phyloP scores from a whole-genome alignment of 2,888 invertebrate species.

The Zele albiditarsus region DNA sequence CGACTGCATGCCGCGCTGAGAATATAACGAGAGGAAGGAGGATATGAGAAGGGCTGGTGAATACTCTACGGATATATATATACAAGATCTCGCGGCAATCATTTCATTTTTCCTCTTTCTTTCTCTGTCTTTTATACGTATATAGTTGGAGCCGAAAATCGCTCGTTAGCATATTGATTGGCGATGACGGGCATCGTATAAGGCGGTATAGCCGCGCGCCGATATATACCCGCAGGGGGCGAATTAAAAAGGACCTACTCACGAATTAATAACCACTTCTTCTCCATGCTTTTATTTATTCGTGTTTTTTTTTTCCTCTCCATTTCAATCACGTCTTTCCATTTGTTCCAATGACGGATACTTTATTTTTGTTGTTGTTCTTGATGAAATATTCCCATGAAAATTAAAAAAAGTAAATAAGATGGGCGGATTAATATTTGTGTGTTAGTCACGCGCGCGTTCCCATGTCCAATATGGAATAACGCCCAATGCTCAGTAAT shows the following conservation, averaged over 20 bases:
- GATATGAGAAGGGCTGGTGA: constrained; percentile 43
- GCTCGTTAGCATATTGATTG: constrained; percentile 72
- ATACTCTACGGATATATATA: constrained; percentile 28
- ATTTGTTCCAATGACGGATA: background rate
- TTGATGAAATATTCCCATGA: no score
- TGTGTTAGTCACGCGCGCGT: background rate
- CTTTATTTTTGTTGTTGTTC: background rate
- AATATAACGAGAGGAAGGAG: constrained; percentile 5
- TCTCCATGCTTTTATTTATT: constrained; percentile 33
- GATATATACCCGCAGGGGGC: constrained; percentile 14
- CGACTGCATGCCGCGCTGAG: constrained; percentile 29
- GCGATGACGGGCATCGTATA: constrained; percentile 64
- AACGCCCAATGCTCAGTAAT: constrained; percentile 16
- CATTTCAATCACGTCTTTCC: background rate
- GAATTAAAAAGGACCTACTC: constrained; percentile 60
- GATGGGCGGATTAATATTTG: background rate
- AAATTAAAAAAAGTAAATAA: background rate
- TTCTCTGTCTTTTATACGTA: constrained; percentile 34
- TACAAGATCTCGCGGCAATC: constrained; percentile 47
- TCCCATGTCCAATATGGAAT: background rate
- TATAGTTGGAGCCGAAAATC: constrained; percentile 55
- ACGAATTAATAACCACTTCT: constrained; percentile 60
- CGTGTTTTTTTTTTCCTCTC: background rate
- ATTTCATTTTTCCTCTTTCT: constrained; percentile 37
- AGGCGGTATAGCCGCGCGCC: constrained; percentile 53